These are phyloP conservation scores for Petrosia ficiformis DNA, from an alignment of 37 sponge, comb jelly and placozoan species.

Conservation along the genomic window DNA sequence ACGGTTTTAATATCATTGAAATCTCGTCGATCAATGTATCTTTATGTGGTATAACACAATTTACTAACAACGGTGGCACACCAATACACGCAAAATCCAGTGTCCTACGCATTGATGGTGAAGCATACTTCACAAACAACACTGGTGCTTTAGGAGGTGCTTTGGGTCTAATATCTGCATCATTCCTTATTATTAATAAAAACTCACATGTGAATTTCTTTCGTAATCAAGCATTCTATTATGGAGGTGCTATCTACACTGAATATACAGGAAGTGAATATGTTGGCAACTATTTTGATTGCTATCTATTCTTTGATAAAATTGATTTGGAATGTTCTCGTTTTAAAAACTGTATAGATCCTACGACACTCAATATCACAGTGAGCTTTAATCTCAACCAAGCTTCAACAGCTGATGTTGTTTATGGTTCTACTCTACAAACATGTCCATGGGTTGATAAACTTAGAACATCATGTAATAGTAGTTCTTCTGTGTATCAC, in stretches of 20 bases:
- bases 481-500: background rate
- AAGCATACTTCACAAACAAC: slow-evolving; percentile 21
- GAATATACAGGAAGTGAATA: background rate
- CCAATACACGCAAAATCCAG: background rate
- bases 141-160: slow-evolving; percentile 43
- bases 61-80: slow-evolving; percentile 34
- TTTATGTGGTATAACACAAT: slow-evolving; percentile 7
- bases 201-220: slow-evolving; percentile 2
- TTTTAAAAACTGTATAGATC: background rate
- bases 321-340: background rate
- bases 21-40: slow-evolving; percentile 14
- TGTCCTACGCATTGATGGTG: slow-evolving; percentile 2
- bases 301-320: slow-evolving; percentile 37
- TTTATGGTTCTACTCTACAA: slow-evolving; percentile 47
- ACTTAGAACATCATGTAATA: background rate
- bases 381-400: slow-evolving; percentile 18
- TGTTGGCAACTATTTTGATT: slow-evolving; percentile 1
- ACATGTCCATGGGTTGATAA: slow-evolving; percentile 29
- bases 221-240: slow-evolving; percentile 20
- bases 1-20: slow-evolving; percentile 18
- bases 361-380: slow-evolving; percentile 3
- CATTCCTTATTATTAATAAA: slow-evolving; percentile 17
- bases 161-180: background rate
- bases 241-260: slow-evolving; percentile 45
- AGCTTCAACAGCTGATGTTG: slow-evolving; percentile 13